Evolutionary conservation across 2,888 invertebrate genomes (phyloP).

Genomic region (Escarpia spicata): DNA sequence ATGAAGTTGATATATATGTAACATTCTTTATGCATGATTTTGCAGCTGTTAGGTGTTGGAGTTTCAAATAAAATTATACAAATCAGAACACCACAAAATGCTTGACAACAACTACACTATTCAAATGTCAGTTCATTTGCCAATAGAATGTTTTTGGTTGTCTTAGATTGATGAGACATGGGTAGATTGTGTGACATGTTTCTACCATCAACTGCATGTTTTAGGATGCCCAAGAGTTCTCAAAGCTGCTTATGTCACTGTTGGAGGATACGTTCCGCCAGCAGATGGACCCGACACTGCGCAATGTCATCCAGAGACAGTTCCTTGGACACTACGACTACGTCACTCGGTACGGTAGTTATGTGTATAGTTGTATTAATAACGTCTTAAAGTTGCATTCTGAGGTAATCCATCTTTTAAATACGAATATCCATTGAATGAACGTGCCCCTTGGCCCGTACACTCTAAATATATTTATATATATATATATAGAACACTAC

Average conservation of each 20-base stretch:
- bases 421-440: no score
- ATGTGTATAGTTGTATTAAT: slow-evolving; percentile 38
- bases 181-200: not conserved
- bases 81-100: not conserved
- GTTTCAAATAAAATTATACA: no score
- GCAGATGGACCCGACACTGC: slow-evolving; percentile 50
- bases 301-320: slow-evolving; percentile 64
- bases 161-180: not conserved
- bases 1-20: not conserved
- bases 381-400: not conserved
- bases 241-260: slow-evolving; percentile 72
- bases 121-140: no score
- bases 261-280: slow-evolving; percentile 69
- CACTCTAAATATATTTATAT: no score
- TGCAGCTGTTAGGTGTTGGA: not conserved
- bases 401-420: not conserved
- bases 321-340: slow-evolving; percentile 69
- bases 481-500: no score
- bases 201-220: not conserved
- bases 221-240: slow-evolving; percentile 75
- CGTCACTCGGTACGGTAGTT: slow-evolving; percentile 62
- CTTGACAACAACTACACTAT: no score
- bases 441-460: no score
- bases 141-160: not conserved
- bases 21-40: not conserved